Evolutionary conservation across 2,113 vertebrate species (phyloP), one percentile per base, ranked within the genome.

Genomic region (Oenanthe oenanthe): DNA sequence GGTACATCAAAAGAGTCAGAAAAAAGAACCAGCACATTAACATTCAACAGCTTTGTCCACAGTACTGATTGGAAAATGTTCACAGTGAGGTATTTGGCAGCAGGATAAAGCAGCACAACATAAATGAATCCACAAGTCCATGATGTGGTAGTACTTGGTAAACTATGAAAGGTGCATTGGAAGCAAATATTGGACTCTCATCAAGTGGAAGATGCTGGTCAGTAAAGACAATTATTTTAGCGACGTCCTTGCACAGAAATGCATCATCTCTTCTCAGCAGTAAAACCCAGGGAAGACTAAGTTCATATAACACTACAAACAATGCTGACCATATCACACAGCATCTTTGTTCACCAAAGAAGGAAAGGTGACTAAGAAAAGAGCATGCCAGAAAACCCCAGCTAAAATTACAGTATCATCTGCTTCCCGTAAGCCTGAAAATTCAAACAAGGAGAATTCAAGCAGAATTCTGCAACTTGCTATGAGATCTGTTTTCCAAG

Each of bases 401-500:
- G 17, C 56, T 81, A 67, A 91, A 90, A 63, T 58, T 36, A 51
- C 25, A 53, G 1, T 20, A 47, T 22, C 7, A 62, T 17, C 32
- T 71, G 48, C 70, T 81, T 77, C 40, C 57, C 56, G 14, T 54
- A 38, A 70, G 38, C 16, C 51, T 40, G 29, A 25, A 66, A 91
- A 80, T 29, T 80, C 17, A 80, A 91, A n/a, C 14, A 88, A 80
- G 54, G 14, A 48, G 6, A 71, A 43, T 29, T 74, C 38, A 80
- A 42, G n/a, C 17, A 72, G 31, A 91, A 92, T 89, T 91, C 40
- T 86, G 25, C 45, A 86, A 54, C 45, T 74, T 60, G n/a, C 26
- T 63, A 31, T 12, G 12, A 68, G 29, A 25, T 58, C 21, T 47
- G 20, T 63, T 68, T 77, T 89, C 65, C 48, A 71, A 48, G 16